Percentiles rank a stretch among this genome's conserved stretches.
Evolutionary conservation across 92 coral and sea anemone genomes (phyloP).

Genomic region (Diadumene lineata): DNA sequence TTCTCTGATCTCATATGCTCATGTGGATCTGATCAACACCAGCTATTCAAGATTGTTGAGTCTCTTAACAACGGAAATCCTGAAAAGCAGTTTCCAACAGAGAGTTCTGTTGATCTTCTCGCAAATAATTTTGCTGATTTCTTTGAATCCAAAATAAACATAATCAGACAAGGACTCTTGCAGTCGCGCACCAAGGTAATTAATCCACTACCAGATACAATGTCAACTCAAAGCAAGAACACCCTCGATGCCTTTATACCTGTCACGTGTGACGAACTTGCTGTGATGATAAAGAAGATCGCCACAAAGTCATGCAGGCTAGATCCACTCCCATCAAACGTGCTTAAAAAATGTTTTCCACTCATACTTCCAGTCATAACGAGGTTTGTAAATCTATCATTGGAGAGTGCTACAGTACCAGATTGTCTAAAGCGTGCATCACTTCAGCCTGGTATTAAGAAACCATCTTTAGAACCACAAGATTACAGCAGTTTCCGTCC

Average conservation of each 20-base stretch:
- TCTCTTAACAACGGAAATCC: neutral
- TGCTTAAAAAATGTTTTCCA: neutral
- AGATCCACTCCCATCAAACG: neutral
- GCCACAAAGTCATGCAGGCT: neutral
- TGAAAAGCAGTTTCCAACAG: neutral
- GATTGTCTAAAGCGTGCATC: slow-evolving; percentile 3
- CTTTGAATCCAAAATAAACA: slow-evolving; percentile 12
- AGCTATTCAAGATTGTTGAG: neutral
- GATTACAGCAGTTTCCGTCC: slow-evolving; percentile 16
- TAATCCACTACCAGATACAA: neutral
- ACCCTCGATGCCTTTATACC: neutral
- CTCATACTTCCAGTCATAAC: slow-evolving; percentile 14
- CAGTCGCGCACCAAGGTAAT: neutral
- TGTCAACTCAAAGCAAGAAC: neutral
- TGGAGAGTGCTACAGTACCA: slow-evolving; percentile 6
- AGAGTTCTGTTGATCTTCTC: slow-evolving; percentile 18
- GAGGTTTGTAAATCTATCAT: slow-evolving; percentile 23
- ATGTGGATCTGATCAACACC: neutral
- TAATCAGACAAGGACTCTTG: slow-evolving; percentile 4
- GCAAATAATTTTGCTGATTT: slow-evolving; percentile 26
- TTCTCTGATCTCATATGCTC: slow-evolving; percentile 6
- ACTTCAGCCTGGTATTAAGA: slow-evolving; percentile 13
- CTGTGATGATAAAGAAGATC: neutral
- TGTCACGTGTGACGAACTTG: neutral
- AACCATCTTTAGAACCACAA: slow-evolving; percentile 10